Evolutionary conservation across 2,888 invertebrate genomes (phyloP).

Genomic region (Alviniconcha strummeri): DNA sequence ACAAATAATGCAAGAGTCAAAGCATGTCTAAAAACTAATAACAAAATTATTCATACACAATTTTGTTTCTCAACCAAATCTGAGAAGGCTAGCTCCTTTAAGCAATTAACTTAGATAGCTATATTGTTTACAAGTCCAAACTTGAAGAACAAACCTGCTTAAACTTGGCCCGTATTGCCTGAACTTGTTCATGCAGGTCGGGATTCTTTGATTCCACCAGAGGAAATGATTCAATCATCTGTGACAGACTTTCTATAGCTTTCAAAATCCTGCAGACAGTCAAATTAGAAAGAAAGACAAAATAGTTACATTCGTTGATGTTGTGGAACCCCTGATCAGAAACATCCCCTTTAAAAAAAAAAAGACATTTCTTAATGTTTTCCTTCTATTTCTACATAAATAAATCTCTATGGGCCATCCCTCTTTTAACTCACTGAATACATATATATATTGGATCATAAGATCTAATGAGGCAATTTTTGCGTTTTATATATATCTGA

Average conservation of each 20-base stretch:
- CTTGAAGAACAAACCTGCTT: conserved; percentile 36
- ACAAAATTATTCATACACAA: too few relatives aligned
- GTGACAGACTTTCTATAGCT: conserved; percentile 27
- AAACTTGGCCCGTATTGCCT: conserved; percentile 38
- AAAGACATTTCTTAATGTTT: too few relatives aligned
- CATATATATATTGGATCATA: background rate
- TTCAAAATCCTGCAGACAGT: conserved; percentile 31
- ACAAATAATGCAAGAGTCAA: too few relatives aligned
- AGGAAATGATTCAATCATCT: conserved; percentile 29
- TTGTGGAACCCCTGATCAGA: background rate
- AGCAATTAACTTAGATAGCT: too few relatives aligned
- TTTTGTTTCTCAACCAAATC: too few relatives aligned
- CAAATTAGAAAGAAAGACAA: background rate
- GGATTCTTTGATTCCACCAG: conserved; percentile 34
- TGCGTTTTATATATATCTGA: too few relatives aligned
- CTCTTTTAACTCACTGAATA: background rate
- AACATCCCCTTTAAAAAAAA: too few relatives aligned
- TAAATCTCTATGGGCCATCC: background rate
- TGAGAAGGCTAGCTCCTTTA: too few relatives aligned
- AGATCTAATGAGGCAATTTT: background rate
- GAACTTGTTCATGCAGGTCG: conserved; percentile 25
- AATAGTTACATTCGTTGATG: background rate
- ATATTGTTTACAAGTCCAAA: too few relatives aligned
- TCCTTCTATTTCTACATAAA: background rate
- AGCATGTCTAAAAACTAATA: too few relatives aligned